Evolutionary conservation across 2,113 vertebrate genomes (phyloP), one percentile per base, ranked within the genome.

Genomic region (Tychaedon coryphoeus): DNA sequence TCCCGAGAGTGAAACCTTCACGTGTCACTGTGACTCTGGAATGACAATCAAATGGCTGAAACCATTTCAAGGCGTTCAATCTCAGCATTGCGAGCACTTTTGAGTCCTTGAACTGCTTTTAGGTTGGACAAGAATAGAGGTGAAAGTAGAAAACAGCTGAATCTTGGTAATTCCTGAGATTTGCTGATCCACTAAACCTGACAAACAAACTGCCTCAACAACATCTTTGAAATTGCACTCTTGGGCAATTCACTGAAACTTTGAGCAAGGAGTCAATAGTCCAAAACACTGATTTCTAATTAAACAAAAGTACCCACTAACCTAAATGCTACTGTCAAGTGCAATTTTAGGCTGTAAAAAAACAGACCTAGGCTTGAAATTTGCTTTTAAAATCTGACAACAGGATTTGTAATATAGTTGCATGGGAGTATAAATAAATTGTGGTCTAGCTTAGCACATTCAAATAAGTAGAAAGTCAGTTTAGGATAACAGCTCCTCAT

Each of bases 91-190:
- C 0, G 2, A 70, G 72, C 53, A 6, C 36, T 91, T 85, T 47
- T 20, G 25, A 56, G 60, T 81, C 88, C 67, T 88, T 90, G 64
- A 75, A 25, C 34, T 78, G 86, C 66, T 93, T 82, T 86, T 70
- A 56, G 40, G n/a, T 84, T 80, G 74, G 87, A 90, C 56, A 85
- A 67, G 69, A 92, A 96, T 83, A 83, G 74, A 96, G 90, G 92
- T 88, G 88, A 96, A 96, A 95, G 95, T 62, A 83, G 79, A 94
- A 92, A 96, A 93, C 40, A 95, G 95, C 92, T 93, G 94, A 96
- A 94, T 90, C 82, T 56, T 51, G 73, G 33, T 83, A 90, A 96
- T 96, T 96, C 95, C 95, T 93, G 72, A 34, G 82, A 94, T 94
- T 80, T 96, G 95, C 94, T 96, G 90, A 96, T 74, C 78, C 94